Evolutionary conservation across 2,888 invertebrate genomes (phyloP).

Genomic region (Tenthredo mesomela): DNA sequence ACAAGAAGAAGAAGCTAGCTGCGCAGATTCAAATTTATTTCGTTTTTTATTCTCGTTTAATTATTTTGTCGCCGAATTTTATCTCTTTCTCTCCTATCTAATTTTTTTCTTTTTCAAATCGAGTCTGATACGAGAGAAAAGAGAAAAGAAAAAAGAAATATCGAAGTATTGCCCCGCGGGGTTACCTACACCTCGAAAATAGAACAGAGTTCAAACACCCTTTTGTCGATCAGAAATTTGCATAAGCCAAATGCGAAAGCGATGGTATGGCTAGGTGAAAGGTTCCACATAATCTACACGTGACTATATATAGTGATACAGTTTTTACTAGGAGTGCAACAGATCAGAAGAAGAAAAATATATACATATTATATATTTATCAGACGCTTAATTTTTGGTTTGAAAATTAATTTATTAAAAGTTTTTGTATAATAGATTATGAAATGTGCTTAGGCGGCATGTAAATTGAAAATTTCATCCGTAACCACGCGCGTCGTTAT

Average conservation of each 20-base stretch:
- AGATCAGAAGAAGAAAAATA: not conserved
- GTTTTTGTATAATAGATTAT: not conserved
- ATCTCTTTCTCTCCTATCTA: not conserved
- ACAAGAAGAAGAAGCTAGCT: not conserved
- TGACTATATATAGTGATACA: not conserved
- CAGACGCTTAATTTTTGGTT: not conserved
- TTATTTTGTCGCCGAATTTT: not conserved
- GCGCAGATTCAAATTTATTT: not conserved
- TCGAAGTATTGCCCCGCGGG: conserved; percentile 1
- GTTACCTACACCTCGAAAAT: not conserved
- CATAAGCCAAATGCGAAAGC: conserved; percentile 45
- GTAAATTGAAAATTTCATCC: conserved; percentile 18
- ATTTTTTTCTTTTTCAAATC: not conserved
- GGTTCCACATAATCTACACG: conserved; percentile 6
- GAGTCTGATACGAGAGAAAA: not conserved
- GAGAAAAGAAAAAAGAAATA: not conserved
- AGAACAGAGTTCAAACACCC: conserved; percentile 44
- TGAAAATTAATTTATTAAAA: not conserved
- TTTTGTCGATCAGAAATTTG: conserved; percentile 45
- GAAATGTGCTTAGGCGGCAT: not conserved
- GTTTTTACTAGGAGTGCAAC: not conserved
- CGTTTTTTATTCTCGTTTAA: not conserved
- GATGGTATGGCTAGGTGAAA: conserved; percentile 44
- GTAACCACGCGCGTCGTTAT: not conserved
- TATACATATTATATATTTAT: no score